Conservation (phyloP, 2,797 vertebrate species). For the Pangasius sanitwongsei region DNA sequence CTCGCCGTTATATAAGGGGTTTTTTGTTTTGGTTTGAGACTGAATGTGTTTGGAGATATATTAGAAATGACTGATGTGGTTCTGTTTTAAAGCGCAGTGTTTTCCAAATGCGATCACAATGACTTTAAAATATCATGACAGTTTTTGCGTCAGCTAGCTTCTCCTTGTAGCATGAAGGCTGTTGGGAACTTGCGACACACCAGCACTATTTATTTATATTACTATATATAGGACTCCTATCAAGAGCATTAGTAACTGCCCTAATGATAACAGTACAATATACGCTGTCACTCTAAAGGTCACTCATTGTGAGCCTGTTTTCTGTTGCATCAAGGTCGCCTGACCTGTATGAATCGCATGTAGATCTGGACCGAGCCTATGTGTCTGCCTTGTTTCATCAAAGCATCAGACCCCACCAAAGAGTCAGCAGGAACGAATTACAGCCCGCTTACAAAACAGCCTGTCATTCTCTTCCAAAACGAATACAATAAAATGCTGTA, state of each 20-base stretch:
- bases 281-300: background rate
- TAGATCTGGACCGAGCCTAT: slow-evolving; percentile 8
- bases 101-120: background rate
- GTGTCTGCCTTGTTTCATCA: slow-evolving; percentile 32
- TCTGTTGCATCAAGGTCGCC: background rate
- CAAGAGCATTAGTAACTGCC: background rate
- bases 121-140: background rate
- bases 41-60: slow-evolving; percentile 5
- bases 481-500: slow-evolving; percentile 37
- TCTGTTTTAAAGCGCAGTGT: slow-evolving; percentile 22
- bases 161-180: background rate
- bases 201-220: background rate
- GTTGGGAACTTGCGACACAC: background rate
- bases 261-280: background rate
- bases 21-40: background rate
- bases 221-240: background rate
- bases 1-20: background rate
- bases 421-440: slow-evolving; percentile 37
- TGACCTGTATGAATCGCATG: slow-evolving; percentile 8
- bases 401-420: slow-evolving; percentile 38
- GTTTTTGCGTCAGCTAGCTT: background rate
- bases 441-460: slow-evolving; percentile 10
- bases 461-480: slow-evolving; percentile 36
- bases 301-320: background rate
- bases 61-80: background rate